These are phyloP conservation scores for Lemur catta DNA, from an alignment of 2,797 vertebrate genomes.

Conservation along the genomic window DNA sequence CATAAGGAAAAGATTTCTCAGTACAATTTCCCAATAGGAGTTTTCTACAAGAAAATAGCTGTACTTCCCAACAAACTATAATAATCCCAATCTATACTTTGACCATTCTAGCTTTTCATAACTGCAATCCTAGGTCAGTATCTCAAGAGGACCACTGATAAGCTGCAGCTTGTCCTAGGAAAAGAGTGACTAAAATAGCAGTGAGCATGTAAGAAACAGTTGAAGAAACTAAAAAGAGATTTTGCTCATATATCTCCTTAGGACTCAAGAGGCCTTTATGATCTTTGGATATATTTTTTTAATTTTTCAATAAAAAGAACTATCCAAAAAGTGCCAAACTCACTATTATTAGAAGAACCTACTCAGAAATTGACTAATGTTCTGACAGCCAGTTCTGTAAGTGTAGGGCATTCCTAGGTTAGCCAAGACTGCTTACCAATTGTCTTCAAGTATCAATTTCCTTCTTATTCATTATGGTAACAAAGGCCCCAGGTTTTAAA, in stretches of 20 bases:
- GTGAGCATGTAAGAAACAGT: background rate
- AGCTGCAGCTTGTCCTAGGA: background rate
- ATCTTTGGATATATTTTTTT: background rate
- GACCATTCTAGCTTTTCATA: background rate
- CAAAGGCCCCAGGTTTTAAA: background rate
- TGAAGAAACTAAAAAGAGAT: background rate
- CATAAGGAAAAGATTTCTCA: background rate
- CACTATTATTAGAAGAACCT: background rate
- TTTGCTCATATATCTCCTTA: background rate
- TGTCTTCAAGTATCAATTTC: background rate
- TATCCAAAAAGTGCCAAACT: background rate
- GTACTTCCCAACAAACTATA: background rate
- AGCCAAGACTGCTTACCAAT: background rate
- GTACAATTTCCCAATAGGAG: background rate
- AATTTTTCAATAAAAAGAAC: background rate
- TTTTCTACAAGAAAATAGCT: background rate
- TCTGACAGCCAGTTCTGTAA: background rate
- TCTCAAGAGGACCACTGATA: background rate
- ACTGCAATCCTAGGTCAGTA: no score
- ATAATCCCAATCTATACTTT: background rate
- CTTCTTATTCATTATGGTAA: background rate
- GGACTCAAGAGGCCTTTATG: background rate
- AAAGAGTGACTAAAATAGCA: background rate
- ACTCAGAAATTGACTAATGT: background rate
- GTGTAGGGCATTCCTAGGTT: background rate